A percentile compares a stretch with the other conserved stretches of the same genome.
Evolutionary conservation across 2,888 invertebrate genomes (phyloP).

Genomic region (Apodemia hepburni): DNA sequence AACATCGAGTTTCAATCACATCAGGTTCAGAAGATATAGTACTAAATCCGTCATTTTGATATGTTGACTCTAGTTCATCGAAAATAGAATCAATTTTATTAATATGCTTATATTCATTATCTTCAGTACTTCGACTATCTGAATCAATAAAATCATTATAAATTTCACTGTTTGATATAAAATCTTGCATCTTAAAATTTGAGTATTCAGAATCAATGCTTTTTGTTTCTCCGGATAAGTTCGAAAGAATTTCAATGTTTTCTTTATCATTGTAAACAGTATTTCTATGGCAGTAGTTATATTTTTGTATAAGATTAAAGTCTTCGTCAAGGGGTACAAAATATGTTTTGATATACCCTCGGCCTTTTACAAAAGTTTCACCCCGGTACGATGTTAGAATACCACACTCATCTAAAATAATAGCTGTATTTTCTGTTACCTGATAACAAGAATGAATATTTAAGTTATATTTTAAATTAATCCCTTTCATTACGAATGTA

Average conservation of each 20-base stretch:
- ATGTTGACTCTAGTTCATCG: constrained; percentile 25
- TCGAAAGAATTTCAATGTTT: background rate
- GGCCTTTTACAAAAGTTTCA: constrained; percentile 86
- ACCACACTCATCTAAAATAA: constrained; percentile 83
- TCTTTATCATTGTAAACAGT: background rate
- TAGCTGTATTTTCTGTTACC: constrained; percentile 87
- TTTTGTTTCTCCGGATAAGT: constrained; percentile 29
- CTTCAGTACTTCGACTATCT: constrained; percentile 21
- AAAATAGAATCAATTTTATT: constrained; percentile 22
- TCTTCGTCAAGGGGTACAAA: constrained; percentile 84
- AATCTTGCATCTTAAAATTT: constrained; percentile 38
- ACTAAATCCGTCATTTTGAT: constrained; percentile 34
- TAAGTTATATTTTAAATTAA: no score
- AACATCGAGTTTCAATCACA: constrained; percentile 57
- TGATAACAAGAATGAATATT: constrained; percentile 38
- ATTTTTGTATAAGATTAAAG: constrained; percentile 70
- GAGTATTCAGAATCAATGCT: constrained; percentile 37
- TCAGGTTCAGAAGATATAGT: constrained; percentile 42
- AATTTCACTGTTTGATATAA: constrained; percentile 35
- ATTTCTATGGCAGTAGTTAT: constrained; percentile 42
- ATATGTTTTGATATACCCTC: constrained; percentile 84
- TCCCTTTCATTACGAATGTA: no score
- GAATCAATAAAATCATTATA: constrained; percentile 8
- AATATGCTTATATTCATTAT: constrained; percentile 22
- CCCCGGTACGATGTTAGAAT: constrained; percentile 85